Base-by-base conservation (phyloP, 2,797 vertebrate genomes). In the Naso thynnoides region DNA sequence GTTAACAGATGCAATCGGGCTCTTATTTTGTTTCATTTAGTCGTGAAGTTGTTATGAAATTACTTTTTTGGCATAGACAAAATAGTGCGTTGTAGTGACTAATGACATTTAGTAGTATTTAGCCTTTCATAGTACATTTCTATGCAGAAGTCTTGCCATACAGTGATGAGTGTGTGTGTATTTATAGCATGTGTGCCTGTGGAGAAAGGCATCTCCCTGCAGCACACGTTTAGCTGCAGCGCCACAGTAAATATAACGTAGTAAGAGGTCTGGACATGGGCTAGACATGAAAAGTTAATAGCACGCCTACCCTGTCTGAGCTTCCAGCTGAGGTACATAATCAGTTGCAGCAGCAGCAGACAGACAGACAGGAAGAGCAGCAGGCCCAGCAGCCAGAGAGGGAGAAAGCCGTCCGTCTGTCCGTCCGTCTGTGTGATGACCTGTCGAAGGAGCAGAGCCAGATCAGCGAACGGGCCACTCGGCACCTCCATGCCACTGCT, bases 311-410 rank as follows among this genome's bases (percentile, higher is more conserved):
- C 88, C 41, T 88, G 82, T 80, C 71, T 70, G 56, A 93, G 86
- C 29, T 90, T 93, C 92, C 92, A 92, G 70, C 62, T 67, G 66
- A 91, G 16, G 76, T 74, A 90, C 58, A 82, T 14, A 0, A 91
- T 82, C 49, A 92, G 76, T 21, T 90, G 88, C 61, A 91, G 78
- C 75, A 94, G 78, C 53, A 94, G 77, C 36, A 91, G 31, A 62
- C 71, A 82, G 50, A 93, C 87, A 0, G 85, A 65, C 73, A 91
- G 45, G 57, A 93, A 93, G 14, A 91, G 66, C 73, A 84, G 65
- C 73, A 88, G 62, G 45, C 61, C 57, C 0, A 87, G 59, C 48
- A 91, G 50, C 76, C 84, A 88, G 27, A 86, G 31, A 66, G 54
- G 70, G 18, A 78, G 47, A 39, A 64, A 71, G 67, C 67, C 18